Percentiles rank a stretch among this genome's conserved stretches.
phyloP scores from a whole-genome alignment of 2,888 invertebrate genomes.

The Nudaria mundana region DNA sequence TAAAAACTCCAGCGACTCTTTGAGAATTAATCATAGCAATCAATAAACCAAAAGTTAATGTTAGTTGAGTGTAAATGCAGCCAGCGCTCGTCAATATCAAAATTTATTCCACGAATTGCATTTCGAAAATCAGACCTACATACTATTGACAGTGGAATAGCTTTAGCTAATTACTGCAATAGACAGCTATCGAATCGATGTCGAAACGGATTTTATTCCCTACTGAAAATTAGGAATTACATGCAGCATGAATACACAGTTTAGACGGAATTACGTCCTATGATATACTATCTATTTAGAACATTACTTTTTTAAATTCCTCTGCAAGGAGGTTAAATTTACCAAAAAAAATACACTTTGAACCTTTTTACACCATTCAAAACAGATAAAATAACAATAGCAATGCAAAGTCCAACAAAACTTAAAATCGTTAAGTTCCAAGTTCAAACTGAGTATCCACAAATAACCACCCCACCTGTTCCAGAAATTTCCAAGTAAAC shows the following conservation, averaged over 20 bases:
- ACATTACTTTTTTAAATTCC: too few species aligned
- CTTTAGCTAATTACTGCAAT: conserved; percentile 23
- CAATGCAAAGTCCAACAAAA: not conserved
- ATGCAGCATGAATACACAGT: not conserved
- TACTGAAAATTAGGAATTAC: not conserved
- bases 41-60: not conserved
- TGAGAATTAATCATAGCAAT: too few species aligned
- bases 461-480: conserved; percentile 26
- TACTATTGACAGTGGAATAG: conserved; percentile 29
- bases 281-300: conserved; percentile 10
- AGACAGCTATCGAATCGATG: not conserved
- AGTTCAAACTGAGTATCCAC: conserved; percentile 1
- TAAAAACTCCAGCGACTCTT: too few species aligned
- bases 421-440: conserved; percentile 4
- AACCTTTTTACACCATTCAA: too few species aligned
- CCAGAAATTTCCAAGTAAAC: conserved; percentile 41
- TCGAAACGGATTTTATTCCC: not conserved
- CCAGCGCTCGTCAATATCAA: conserved; percentile 29
- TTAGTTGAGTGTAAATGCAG: conserved; percentile 30
- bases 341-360: too few species aligned
- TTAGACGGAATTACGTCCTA: not conserved
- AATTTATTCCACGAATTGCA: conserved; percentile 45
- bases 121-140: conserved; percentile 34
- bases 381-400: too few species aligned
- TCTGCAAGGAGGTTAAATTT: too few species aligned